Evolutionary conservation across 64 coral and sea anemone genomes (phyloP).

Genomic region (Stylophora pistillata): DNA sequence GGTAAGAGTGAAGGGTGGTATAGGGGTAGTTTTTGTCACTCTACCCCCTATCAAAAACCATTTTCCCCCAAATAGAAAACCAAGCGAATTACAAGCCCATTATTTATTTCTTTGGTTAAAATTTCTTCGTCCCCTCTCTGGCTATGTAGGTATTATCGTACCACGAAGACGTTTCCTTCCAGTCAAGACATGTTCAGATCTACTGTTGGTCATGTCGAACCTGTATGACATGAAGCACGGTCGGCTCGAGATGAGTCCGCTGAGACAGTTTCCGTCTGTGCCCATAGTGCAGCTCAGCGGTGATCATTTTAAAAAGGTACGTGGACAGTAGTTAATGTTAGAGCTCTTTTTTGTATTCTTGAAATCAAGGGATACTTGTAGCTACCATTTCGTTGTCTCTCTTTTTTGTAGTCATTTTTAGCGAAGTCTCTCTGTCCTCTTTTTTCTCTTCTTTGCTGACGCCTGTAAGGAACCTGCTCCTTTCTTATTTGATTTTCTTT

Average conservation of each 20-base stretch:
- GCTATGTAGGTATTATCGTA: slow-evolving; percentile 80
- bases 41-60: too few relatives aligned
- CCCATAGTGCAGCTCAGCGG: slow-evolving; percentile 95
- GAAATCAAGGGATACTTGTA: not conserved
- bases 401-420: not conserved
- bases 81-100: too few relatives aligned
- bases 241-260: slow-evolving; percentile 73
- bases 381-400: not conserved
- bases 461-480: too few relatives aligned
- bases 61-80: too few relatives aligned
- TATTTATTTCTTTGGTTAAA: not conserved
- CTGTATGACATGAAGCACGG: slow-evolving; percentile 91
- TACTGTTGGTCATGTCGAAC: slow-evolving; percentile 93
- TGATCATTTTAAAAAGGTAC: slow-evolving; percentile 85
- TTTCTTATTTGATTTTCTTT: too few relatives aligned
- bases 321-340: not conserved
- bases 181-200: slow-evolving; percentile 93
- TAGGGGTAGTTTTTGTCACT: too few relatives aligned
- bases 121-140: not conserved
- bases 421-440: too few relatives aligned
- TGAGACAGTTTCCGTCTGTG: slow-evolving; percentile 78
- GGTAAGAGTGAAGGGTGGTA: slow-evolving; percentile 44
- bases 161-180: slow-evolving; percentile 97
- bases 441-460: too few relatives aligned
- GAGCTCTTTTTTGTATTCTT: not conserved